These are phyloP conservation scores for Sparus aurata DNA, from an alignment of 2,797 vertebrate genomes.

Conservation along the genomic window DNA sequence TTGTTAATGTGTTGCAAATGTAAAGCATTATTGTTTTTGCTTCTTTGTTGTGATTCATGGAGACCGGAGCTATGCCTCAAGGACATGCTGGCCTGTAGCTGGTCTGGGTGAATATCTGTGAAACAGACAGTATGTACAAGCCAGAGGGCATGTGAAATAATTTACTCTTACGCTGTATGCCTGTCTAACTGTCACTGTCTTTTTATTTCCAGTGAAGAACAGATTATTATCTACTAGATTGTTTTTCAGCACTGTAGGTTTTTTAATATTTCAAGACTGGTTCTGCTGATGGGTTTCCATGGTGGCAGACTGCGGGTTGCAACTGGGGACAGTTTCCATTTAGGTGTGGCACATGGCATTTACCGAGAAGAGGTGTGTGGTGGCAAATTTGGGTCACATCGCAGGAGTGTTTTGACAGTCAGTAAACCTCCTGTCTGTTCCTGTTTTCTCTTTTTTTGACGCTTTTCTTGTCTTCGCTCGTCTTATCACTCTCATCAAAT, in stretches of 20 bases:
- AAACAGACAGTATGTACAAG: conserved; percentile 78
- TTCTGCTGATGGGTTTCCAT: conserved; percentile 55
- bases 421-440: conserved; percentile 17
- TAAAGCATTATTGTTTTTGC: conserved; percentile 47
- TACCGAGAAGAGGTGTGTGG: conserved; percentile 32
- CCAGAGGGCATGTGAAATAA: conserved; percentile 80
- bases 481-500: conserved; percentile 34
- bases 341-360: conserved; percentile 45
- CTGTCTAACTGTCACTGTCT: conserved; percentile 79
- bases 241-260: conserved; percentile 51
- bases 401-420: conserved; percentile 32
- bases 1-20: conserved; percentile 19
- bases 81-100: conserved; percentile 68
- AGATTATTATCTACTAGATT: conserved; percentile 71
- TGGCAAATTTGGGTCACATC: conserved; percentile 42
- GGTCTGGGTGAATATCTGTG: conserved; percentile 70
- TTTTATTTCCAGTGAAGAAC: conserved; percentile 72
- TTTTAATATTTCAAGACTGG: conserved; percentile 68
- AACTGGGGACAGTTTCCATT: conserved; percentile 46
- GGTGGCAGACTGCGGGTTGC: conserved; percentile 48
- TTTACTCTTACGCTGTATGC: conserved; percentile 79
- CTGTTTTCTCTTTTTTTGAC: conserved; percentile 6
- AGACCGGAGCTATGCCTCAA: conserved; percentile 43
- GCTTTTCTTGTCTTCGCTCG: neutral
- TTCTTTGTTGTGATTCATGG: conserved; percentile 47